Base-by-base conservation (phyloP, 1,140 invertebrate genomes). In the Drosophila cardini region DNA sequence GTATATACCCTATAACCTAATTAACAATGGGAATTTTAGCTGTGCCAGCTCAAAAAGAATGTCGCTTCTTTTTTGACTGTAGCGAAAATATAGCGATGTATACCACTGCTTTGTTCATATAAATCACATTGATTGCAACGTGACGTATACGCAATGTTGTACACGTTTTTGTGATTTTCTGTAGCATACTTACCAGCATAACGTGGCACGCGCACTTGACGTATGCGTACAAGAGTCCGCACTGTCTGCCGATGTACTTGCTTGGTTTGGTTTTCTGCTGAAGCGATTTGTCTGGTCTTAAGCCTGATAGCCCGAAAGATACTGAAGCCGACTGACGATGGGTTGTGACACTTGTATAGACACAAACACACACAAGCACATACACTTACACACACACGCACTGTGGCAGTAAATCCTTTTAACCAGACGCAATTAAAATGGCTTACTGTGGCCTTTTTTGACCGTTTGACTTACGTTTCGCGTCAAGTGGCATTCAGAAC, bases 351-450 rank as follows among this genome's bases (percentile, higher is more conserved):
- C 21, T 26, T 5, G 21, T n/a, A n/a, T n/a, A n/a, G n/a, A n/a
- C n/a, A n/a, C 71, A 52, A 57, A 34, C 68, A 53, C 78, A 72
- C 72, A 57, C 32, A 9, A 11, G 16, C 21, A 26, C 26, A 62
- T 48, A 43, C 40, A n/a, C 26, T 55, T 48, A 61, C 38, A 38
- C 21, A 21, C 50, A 53, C 8, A 46, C 11, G 16, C 45, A 26
- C 32, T 10, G 50, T 16, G 6, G 32, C 45, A 46, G 67, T 48
- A 86, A 86, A 70, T 82, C 76, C 69, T 64, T 87, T 87, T 43
- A 67, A 58, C 57, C 63, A 75, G 58, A 71, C 68, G 68, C 72
- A 83, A 87, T 86, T 86, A 86, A 87, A 82, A 62, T 57, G 72
- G 48, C 72, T 73, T 53, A 32, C 34, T 46, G 48, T 13, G 64